These are phyloP conservation scores for Aspidapion aeneum DNA, from an alignment of 2,888 invertebrate genomes.

Conservation along the genomic window DNA sequence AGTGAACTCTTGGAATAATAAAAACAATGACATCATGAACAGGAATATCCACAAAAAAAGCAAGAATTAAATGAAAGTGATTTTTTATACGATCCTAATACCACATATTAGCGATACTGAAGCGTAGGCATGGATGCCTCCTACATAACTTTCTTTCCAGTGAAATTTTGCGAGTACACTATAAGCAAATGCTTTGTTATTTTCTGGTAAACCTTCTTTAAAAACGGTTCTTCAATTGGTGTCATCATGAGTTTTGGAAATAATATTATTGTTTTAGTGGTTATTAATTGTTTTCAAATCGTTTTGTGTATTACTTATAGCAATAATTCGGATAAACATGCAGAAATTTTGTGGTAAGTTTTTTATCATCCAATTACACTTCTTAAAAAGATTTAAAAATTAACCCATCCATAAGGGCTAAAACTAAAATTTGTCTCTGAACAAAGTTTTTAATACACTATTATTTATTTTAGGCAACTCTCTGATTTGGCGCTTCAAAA, in stretches of 20 bases:
- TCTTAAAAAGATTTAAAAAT: too few species aligned
- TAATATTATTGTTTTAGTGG: not conserved
- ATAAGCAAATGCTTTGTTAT: not conserved
- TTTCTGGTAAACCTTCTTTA: not conserved
- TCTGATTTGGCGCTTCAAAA: conserved; percentile 26
- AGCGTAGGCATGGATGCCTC: not conserved
- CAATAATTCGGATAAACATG: not conserved
- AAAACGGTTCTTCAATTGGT: not conserved
- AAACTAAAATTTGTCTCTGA: too few species aligned
- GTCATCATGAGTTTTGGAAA: not conserved
- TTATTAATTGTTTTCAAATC: not conserved
- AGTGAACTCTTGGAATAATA: too few species aligned
- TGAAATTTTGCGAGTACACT: not conserved
- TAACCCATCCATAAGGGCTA: too few species aligned
- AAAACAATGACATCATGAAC: not conserved
- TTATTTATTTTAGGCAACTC: conserved; percentile 28
- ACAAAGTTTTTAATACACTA: too few species aligned
- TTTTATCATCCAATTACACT: too few species aligned
- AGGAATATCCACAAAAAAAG: not conserved
- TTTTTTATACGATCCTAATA: not conserved
- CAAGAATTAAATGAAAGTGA: not conserved
- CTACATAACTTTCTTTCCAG: conserved; percentile 1
- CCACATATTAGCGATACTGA: not conserved
- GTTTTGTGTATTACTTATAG: not conserved
- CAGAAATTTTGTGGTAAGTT: conserved; percentile 4